Base-by-base conservation (phyloP, 2,113 vertebrate species). In the Columba livia region DNA sequence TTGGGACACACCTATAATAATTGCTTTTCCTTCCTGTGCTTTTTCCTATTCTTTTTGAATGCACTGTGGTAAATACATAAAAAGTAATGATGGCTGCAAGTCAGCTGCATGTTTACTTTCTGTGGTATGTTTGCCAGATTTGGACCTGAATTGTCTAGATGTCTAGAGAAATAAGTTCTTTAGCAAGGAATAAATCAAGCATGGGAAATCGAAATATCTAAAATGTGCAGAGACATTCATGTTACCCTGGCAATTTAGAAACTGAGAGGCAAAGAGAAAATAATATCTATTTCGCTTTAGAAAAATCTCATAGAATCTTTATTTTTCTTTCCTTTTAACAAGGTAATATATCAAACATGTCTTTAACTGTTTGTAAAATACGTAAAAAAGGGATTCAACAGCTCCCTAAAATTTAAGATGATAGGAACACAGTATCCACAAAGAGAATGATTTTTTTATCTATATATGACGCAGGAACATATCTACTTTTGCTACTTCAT, bases 41-140 rank as follows among this genome's bases (percentile, higher is more conserved):
- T 32, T 73, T 92, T 90, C n/a, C n/a, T 90, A 25, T 72, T 79
- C 53, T 84, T 44, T 96, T 95, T 85, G 66, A 94, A 84, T 90
- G 40, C 36, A 51, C n/a, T 75, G 53, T 65, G 81, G 84, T 74
- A 79, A 61, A 24, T 7, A 3, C 19, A 14, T 75, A 79, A 85
- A 94, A 74, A 48, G 38, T 56, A 75, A 44, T n/a, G 72, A 32
- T 64, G 40, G 10, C 21, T 78, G 21, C 38, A 81, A 53, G 24
- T 56, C 61, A 80, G 38, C 29, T 60, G 15, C 80, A 51, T 23
- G 5, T 86, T 79, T 91, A 18, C 20, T 87, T 74, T 78, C 10
- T 69, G 10, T 51, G 40, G 15, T 36, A 19, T 48, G 21, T 16
- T 21, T 88, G 23, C 47, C 29, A 47, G 25, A 44, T 75, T 62